Evolutionary conservation across 2,113 vertebrate species (phyloP).

Genomic region (Cacatua alba): DNA sequence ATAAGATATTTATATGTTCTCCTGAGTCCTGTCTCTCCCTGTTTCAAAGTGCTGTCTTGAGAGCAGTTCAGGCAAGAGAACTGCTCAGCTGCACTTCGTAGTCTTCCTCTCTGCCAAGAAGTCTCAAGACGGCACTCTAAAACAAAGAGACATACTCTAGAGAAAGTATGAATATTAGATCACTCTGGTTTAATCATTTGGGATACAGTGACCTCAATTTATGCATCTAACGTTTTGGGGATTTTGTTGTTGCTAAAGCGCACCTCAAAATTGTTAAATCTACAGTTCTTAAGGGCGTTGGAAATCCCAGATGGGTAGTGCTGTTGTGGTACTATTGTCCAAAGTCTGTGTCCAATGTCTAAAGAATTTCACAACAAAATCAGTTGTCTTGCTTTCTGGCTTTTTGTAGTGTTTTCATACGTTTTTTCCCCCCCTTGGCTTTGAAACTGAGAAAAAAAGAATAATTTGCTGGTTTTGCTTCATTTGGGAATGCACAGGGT

Average conservation of each 20-base stretch:
- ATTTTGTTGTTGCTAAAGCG: neutral
- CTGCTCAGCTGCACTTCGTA: neutral
- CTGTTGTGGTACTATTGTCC: neutral
- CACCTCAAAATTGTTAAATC: neutral
- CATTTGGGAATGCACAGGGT: neutral
- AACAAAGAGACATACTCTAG: slow-evolving; percentile 33
- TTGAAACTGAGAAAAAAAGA: neutral
- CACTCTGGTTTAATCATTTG: slow-evolving; percentile 18
- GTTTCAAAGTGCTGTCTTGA: slow-evolving; percentile 53
- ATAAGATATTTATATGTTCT: slow-evolving; percentile 73
- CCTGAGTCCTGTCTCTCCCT: slow-evolving; percentile 52
- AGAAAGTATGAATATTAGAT: slow-evolving; percentile 60
- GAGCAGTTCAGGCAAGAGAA: slow-evolving; percentile 53
- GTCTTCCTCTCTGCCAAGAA: slow-evolving; percentile 42
- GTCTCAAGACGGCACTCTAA: slow-evolving; percentile 26
- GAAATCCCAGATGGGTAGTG: neutral
- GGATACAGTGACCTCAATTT: slow-evolving; percentile 30
- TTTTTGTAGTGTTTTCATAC: neutral
- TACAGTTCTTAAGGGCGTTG: neutral
- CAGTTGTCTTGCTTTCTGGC: neutral
- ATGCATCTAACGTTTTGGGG: neutral
- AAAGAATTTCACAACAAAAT: neutral
- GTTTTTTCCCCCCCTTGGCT: neutral
- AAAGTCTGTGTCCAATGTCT: neutral
- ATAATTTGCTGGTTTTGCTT: neutral